phyloP scores from a whole-genome alignment of 2,113 vertebrate species.

The Forbesichthys papilliferus region DNA sequence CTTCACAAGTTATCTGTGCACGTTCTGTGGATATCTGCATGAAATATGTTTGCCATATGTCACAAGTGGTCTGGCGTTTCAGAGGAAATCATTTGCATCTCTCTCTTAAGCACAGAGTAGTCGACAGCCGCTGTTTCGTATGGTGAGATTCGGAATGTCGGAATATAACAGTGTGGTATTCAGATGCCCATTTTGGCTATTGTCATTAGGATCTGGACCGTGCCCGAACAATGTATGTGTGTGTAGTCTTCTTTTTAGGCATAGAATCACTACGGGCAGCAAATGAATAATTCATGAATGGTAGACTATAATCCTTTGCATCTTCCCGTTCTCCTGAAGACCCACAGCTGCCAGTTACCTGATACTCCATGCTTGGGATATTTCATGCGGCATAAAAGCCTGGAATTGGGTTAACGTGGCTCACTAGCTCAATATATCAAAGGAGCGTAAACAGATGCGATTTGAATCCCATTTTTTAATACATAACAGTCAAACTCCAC shows the following conservation, averaged over 20 bases:
- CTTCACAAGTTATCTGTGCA: background rate
- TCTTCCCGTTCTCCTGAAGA: slow-evolving; percentile 43
- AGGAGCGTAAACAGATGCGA: background rate
- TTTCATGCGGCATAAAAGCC: slow-evolving; percentile 13
- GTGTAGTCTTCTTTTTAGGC: slow-evolving; percentile 30
- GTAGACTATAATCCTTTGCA: slow-evolving; percentile 25
- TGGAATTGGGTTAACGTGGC: no score
- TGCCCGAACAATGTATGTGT: slow-evolving; percentile 65
- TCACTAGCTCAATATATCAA: slow-evolving; percentile 4
- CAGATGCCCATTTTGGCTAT: slow-evolving; percentile 44
- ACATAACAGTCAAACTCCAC: background rate
- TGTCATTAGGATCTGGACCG: slow-evolving; percentile 62
- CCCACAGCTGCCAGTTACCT: slow-evolving; percentile 29
- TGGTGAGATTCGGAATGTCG: slow-evolving; percentile 52
- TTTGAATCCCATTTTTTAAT: background rate
- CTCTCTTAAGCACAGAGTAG: slow-evolving; percentile 49
- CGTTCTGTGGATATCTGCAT: slow-evolving; percentile 60
- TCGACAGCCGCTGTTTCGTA: slow-evolving; percentile 62
- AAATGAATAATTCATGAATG: slow-evolving; percentile 55
- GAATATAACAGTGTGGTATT: slow-evolving; percentile 51
- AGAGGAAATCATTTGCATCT: slow-evolving; percentile 70
- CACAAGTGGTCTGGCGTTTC: slow-evolving; percentile 66
- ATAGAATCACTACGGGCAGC: slow-evolving; percentile 30
- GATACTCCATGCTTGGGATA: slow-evolving; percentile 20
- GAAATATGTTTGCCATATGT: slow-evolving; percentile 69